Evolutionary conservation across 2,797 vertebrate genomes (phyloP), one percentile per base, ranked within the genome.

Genomic region (Chiroxiphia lanceolata): DNA sequence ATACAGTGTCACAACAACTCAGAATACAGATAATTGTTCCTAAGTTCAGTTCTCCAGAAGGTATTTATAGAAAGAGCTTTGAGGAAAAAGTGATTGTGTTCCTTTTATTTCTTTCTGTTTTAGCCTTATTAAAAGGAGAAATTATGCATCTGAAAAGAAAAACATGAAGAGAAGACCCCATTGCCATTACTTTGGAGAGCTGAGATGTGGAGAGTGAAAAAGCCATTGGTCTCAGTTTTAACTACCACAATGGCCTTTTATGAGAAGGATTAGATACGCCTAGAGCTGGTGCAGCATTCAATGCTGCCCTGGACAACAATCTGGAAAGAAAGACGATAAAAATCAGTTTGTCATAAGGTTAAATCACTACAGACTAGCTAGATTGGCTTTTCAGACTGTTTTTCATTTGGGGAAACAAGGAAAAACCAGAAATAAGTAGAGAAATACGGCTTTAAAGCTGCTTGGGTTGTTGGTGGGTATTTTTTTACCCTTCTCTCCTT

Each of bases 201-300:
- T 90, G 96, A 97, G 97, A 97, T 91, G 77, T 96, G 83, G 96
- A 96, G 97, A 97, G 97, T 97, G 95, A 97, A 97, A 97, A 97
- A 98, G 95, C 96, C 94, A 97, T 97, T 97, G 97, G 97, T 98
- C 96, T 98, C 97, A 97, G 98, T 98, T 98, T 98, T 97, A 95
- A 95, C 96, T 95, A 90, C 92, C 95, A 98, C 98, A 98, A 97
- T 98, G 94, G 96, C 93, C 96, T 97, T 98, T 98, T 98, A 97
- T 98, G 96, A 97, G 97, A 90, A 78, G 96, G 97, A 98, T 98
- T 98, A 97, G 97, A 97, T 85, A 97, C 45, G 97, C 97, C 92
- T 93, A 87, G 96, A 96, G 93, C 96, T 97, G 97, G 95, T 95
- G 96, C 91, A 96, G 96, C 96, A 87, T 97, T 97, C 94, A 94